phyloP scores from a whole-genome alignment of 1,140 invertebrate species.

The Octopus bimaculoides region DNA sequence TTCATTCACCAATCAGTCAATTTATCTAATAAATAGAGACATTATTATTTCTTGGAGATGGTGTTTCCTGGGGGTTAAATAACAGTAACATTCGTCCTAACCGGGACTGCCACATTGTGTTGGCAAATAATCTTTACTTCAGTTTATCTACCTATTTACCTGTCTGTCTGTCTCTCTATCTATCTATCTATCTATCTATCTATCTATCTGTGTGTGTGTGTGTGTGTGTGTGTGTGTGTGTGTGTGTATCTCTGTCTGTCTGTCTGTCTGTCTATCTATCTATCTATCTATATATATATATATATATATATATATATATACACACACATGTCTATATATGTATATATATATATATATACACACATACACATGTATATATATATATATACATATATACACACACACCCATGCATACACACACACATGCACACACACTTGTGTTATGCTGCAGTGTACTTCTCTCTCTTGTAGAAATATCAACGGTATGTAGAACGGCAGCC shows the following conservation, averaged over 20 bases:
- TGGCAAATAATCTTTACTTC: too few species aligned
- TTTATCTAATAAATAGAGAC: too few species aligned
- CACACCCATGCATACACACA: background rate
- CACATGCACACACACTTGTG: background rate
- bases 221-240: background rate
- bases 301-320: background rate
- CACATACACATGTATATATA: background rate
- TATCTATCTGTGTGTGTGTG: background rate
- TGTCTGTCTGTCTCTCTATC: background rate
- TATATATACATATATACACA: background rate
- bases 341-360: constrained; percentile 5
- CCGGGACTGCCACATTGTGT: too few species aligned
- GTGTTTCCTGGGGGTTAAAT: too few species aligned
- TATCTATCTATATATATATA: background rate
- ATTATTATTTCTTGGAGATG: too few species aligned
- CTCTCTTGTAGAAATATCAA: constrained; percentile 43
- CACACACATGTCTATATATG: background rate
- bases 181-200: background rate
- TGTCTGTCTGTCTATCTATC: background rate
- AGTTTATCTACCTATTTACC: background rate
- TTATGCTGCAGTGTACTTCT: background rate
- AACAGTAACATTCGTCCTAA: too few species aligned
- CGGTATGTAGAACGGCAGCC: constrained; percentile 50
- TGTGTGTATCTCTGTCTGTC: background rate
- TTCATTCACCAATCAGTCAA: too few species aligned